Percentiles rank a stretch among this genome's conserved stretches.
Evolutionary conservation across 2,797 vertebrate species (phyloP).

Genomic region (Ambastaia sidthimunki): DNA sequence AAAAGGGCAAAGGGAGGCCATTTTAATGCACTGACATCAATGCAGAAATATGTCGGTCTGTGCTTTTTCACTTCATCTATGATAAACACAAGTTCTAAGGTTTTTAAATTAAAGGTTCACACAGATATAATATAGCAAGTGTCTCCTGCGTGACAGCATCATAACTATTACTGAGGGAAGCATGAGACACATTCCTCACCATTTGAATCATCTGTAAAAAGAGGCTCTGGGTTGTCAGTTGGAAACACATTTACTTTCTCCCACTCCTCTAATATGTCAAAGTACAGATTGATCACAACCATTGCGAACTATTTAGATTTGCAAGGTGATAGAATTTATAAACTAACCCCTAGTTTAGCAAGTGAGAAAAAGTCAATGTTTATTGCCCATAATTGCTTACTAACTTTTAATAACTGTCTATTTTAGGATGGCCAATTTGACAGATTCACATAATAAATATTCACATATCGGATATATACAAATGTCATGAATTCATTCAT

Average conservation of each 20-base stretch:
- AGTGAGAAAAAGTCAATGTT: too few species aligned
- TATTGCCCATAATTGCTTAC: too few species aligned
- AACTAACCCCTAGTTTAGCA: too few species aligned
- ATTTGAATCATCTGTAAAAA: conserved; percentile 9
- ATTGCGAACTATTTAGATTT: not conserved
- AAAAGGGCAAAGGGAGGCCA: conserved; percentile 43
- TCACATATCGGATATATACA: not conserved
- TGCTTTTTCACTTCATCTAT: not conserved
- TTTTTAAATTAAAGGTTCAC: not conserved
- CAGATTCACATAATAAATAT: not conserved
- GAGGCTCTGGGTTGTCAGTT: not conserved
- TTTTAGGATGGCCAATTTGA: not conserved
- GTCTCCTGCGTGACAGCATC: not conserved
- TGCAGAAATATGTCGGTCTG: conserved; percentile 3
- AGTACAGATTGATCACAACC: not conserved
- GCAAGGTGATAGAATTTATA: too few species aligned
- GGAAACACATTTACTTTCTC: not conserved
- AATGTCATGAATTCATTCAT: not conserved
- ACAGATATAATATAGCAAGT: not conserved
- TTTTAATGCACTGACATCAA: conserved; percentile 32
- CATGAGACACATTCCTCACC: not conserved
- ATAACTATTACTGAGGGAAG: not conserved
- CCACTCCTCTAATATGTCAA: not conserved
- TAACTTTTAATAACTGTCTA: too few species aligned
- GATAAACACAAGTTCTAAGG: too few species aligned